Evolutionary conservation across 1,140 invertebrate species (phyloP).

Genomic region (Trichomalopsis sarcophagae): DNA sequence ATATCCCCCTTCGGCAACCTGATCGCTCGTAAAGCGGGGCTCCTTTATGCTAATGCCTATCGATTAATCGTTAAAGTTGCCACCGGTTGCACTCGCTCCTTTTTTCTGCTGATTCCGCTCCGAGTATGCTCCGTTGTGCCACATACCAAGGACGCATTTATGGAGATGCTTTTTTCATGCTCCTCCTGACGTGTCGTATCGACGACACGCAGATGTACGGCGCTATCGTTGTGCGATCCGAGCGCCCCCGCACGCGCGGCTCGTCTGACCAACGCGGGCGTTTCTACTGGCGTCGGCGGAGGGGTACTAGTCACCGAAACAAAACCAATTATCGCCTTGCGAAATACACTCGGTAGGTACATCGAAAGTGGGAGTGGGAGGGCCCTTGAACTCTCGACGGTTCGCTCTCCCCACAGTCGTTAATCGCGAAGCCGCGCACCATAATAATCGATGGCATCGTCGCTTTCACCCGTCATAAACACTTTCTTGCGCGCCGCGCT

Average conservation of each 20-base stretch:
- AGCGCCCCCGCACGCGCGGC: too few relatives aligned
- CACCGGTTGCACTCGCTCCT: constrained; percentile 47
- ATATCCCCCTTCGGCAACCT: background rate
- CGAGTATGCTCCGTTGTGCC: background rate
- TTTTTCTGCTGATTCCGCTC: background rate
- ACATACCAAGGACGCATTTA: background rate
- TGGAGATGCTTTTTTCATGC: background rate
- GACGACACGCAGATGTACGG: too few relatives aligned
- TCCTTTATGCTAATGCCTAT: constrained; percentile 45
- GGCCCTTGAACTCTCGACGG: background rate
- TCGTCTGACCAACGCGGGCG: background rate
- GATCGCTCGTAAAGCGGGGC: constrained; percentile 3
- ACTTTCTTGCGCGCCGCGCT: constrained; percentile 2
- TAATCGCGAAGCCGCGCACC: background rate
- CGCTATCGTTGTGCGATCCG: too few relatives aligned
- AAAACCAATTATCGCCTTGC: background rate
- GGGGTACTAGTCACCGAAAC: too few relatives aligned
- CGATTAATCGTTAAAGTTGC: constrained; percentile 59
- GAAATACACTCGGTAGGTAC: background rate
- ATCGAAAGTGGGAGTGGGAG: background rate
- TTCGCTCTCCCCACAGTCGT: background rate
- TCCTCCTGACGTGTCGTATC: background rate
- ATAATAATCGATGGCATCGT: constrained; percentile 29
- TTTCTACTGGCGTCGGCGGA: background rate
- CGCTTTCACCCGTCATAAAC: constrained; percentile 19